Evolutionary conservation across 2,797 vertebrate species (phyloP), one percentile per base, ranked within the genome.

Genomic region (Propithecus deckenii): DNA sequence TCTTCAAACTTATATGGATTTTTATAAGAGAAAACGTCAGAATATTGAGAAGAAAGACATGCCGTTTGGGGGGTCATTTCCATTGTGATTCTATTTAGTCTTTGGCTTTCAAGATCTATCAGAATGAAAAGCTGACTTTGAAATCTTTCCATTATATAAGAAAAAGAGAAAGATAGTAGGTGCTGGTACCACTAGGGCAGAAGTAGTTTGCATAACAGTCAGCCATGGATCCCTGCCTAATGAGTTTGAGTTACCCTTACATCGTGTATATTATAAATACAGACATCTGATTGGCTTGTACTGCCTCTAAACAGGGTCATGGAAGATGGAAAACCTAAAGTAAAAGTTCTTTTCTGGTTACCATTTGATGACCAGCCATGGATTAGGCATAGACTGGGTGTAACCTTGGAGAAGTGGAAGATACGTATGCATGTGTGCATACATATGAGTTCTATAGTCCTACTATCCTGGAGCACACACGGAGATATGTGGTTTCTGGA

Each of bases 1-100:
- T 61, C 14, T 35, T n/a, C n/a, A 35, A 88, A 78, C 18, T 76
- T 69, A 63, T 7, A 65, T 22, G n/a, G 67, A n/a, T n/a, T n/a
- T 78, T 67, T 38, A 23, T 89, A 65, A 95, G 52, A 89, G 38
- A 79, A 96, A 97, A 76, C 32, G 83, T 85, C 75, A 92, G 52
- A 61, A 59, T 79, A 67, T 3, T 48, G 25, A 90, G 25, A 76
- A 67, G 57, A 80, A 78, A 55, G 17, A 72, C 32, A 81, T 1
- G 59, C 71, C 17, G 10, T 25, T 76, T 74, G 48, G 57, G 41
- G 10, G 22, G 1, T 93, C 88, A 74, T 81, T 95, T 81, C 25
- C 48, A 35, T 5, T 74, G 41, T 22, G 20, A 78, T 76, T 91
- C 43, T 91, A 52, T 38, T 91, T 43, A n/a, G 65, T 59, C 95